Evolutionary conservation across 2,888 invertebrate species (phyloP), one percentile per base, ranked within the genome.

Genomic region (Camptogramma bilineatum): DNA sequence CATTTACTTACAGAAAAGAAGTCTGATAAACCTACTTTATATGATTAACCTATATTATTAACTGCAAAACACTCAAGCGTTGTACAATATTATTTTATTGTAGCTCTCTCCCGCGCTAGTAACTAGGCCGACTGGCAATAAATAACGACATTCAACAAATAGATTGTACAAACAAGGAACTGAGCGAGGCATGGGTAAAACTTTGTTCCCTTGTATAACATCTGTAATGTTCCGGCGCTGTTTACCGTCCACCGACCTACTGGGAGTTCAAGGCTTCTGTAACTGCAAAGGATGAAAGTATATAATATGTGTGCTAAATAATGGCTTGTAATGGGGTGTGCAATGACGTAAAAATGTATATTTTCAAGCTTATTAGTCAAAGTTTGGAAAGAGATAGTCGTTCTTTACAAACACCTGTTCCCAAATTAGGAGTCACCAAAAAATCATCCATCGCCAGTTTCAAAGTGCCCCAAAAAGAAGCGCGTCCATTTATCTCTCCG

Each of bases 121-220:
- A 13, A 13, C 34, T 8, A 39, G 17, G 19, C 17, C 17, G 18
- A 31, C 31, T 24, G 17, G 5, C 18, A 31, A 31, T 34, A 34
- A 18, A 39, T 39, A 34, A 34, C 34, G 17, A 34, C 44, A 44
- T 44, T 44, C 16, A 44, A 44, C 17, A 44, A 44, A 44, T 44
- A 44, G 16, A 44, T 17, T 16, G 17, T 17, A 44, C 44, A 44
- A 44, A 44, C 16, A 44, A 44, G 16, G 16, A 44, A 44, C 44
- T 8, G 17, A 44, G 44, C 44, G 44, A 44, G 44, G 42, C 42
- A n/a, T 3, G 34, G 10, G 7, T n/a, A 42, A n/a, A 42, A 42
- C 42, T 42, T 42, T 16, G 44, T 44, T 17, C 17, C 16, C 4
- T 34, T 4, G 42, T 16, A 16, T 42, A 10, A 42, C 16, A 44